Base-by-base conservation (phyloP, 2,113 vertebrate genomes). In the Astur gentilis region DNA sequence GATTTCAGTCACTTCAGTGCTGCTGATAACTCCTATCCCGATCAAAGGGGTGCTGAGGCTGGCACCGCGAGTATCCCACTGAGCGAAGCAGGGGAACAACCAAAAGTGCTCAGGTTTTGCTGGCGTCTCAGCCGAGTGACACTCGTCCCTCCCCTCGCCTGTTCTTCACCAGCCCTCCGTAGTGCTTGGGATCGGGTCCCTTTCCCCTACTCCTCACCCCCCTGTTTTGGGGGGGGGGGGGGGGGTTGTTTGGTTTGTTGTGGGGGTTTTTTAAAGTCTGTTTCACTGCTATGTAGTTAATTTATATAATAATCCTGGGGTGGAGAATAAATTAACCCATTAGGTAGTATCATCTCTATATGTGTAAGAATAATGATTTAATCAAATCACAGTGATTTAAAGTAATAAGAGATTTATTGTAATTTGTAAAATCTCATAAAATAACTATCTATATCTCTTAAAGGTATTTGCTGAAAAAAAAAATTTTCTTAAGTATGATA, bases 341-440 rank as follows among this genome's bases (percentile, higher is more conserved):
- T 90, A 76, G 72, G 61, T 34, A 29, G 34, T 91, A 78, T 50
- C 83, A 16, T 86, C 82, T 90, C 73, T 80, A 65, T 90, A 31
- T 44, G 52, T 87, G 60, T 79, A 93, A 96, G 93, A 93, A 58
- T 96, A 83, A 95, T 82, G 52, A 88, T 80, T 94, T 94, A 84
- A 93, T 97, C 42, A 84, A 73, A 90, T 87, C 72, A 32, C 38
- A 40, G 72, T 18, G 29, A 45, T 83, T 72, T 61, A 87, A 76
- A 90, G 82, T 96, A 90, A 79, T 84, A 83, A 62, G 75, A 79
- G 32, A 93, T 90, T 78, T 89, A 47, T 83, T 93, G 81, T 76
- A 45, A 77, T 89, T 95, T 91, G 40, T 86, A 65, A 69, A 83
- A 77, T 86, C 87, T 93, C 82, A 67, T 82, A 71, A 93, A 95